These are phyloP conservation scores for Cuculus canorus DNA, from an alignment of 2,797 vertebrate species.

Conservation along the genomic window DNA sequence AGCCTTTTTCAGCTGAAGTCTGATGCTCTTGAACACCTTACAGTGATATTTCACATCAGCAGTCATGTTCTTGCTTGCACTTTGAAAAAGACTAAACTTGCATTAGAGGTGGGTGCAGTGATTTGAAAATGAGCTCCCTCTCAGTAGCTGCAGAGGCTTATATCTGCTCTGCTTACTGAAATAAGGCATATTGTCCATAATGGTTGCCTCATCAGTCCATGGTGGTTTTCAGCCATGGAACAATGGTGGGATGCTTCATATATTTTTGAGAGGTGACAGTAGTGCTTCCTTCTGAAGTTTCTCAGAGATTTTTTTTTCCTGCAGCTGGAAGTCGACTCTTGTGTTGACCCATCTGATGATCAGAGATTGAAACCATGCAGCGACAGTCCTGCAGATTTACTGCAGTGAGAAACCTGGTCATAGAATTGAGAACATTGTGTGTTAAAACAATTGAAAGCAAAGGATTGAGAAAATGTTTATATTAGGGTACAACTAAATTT, in stretches of 20 bases:
- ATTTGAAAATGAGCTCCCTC: neutral
- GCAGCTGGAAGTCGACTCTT: neutral
- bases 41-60: neutral
- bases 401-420: neutral
- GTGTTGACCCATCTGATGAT: neutral
- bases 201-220: too few species aligned
- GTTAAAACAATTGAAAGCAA: neutral
- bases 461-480: neutral
- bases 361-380: neutral
- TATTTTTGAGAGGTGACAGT: neutral
- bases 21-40: neutral
- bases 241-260: fast-evolving
- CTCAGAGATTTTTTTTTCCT: neutral
- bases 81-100: neutral
- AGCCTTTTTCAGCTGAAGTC: neutral
- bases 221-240: neutral
- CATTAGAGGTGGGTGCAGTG: neutral
- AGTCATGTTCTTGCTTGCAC: fast-evolving
- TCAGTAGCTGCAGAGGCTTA: neutral
- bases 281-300: neutral
- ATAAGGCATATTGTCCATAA: too few species aligned
- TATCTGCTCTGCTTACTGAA: neutral
- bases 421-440: neutral
- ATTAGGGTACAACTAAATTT: neutral
- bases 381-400: neutral